These are phyloP conservation scores for Brachylomia viminalis DNA, from an alignment of 2,888 invertebrate species.

Conservation along the genomic window DNA sequence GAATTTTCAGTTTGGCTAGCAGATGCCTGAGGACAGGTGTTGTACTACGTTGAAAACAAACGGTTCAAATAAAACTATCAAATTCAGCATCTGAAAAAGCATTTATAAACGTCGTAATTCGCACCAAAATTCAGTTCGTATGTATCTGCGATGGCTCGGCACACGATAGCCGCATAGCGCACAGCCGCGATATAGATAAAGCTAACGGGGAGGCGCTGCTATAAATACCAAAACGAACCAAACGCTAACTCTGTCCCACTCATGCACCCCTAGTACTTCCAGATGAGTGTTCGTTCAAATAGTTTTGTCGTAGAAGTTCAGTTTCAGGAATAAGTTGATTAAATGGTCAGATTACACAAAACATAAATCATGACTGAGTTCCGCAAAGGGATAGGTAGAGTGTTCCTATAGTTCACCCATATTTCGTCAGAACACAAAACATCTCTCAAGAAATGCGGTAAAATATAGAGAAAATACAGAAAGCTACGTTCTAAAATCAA, in stretches of 20 bases:
- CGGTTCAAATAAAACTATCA: conserved; percentile 21
- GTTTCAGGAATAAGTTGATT: background rate
- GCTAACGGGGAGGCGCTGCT: conserved; percentile 86
- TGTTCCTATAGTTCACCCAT: background rate
- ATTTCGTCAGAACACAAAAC: background rate
- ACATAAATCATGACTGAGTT: background rate
- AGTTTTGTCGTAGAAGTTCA: conserved; percentile 37
- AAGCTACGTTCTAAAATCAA: background rate
- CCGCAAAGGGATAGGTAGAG: background rate
- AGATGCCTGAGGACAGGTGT: background rate
- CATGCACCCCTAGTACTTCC: conserved; percentile 61
- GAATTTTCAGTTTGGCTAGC: background rate
- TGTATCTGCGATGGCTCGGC: conserved; percentile 80
- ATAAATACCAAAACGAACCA: conserved; percentile 77
- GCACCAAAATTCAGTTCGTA: conserved; percentile 71
- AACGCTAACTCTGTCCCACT: conserved; percentile 72
- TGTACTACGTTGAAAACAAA: background rate
- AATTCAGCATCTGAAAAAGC: conserved; percentile 20
- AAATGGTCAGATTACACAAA: background rate
- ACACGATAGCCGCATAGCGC: conserved; percentile 88
- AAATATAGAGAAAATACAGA: background rate
- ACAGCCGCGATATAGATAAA: conserved; percentile 85
- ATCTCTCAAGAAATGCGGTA: background rate
- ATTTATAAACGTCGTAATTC: conserved; percentile 43
- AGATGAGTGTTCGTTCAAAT: conserved; percentile 17